Conservation (phyloP, 2,113 vertebrate genomes). For the Alethe castanea region DNA sequence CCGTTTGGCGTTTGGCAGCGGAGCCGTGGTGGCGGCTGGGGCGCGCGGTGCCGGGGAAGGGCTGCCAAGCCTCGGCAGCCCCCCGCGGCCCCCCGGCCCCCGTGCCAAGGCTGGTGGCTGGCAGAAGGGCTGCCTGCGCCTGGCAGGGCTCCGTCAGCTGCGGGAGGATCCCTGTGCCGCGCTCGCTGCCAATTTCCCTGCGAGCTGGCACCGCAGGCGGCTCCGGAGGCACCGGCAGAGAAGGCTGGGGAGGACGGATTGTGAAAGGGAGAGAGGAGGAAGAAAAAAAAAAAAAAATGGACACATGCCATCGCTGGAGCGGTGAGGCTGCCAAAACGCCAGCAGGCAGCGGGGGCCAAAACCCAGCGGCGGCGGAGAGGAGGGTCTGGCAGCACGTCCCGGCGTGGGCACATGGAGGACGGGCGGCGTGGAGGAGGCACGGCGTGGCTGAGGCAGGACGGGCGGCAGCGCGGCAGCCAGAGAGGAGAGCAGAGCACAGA, state of each 20-base stretch:
- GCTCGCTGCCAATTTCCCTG: slow-evolving; percentile 70
- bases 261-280: neutral
- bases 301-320: slow-evolving; percentile 70
- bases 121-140: slow-evolving; percentile 65
- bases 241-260: slow-evolving; percentile 53
- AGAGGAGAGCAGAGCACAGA: neutral
- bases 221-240: slow-evolving; percentile 52
- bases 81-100: neutral
- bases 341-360: slow-evolving; percentile 68
- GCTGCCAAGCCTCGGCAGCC: slow-evolving; percentile 46
- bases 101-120: slow-evolving; percentile 58
- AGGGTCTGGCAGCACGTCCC: slow-evolving; percentile 33
- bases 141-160: slow-evolving; percentile 66
- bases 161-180: slow-evolving; percentile 54
- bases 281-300: slow-evolving; percentile 53
- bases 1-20: neutral
- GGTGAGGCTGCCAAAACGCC: slow-evolving; percentile 55
- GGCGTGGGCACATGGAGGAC: slow-evolving; percentile 30
- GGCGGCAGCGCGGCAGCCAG: neutral
- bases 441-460: neutral
- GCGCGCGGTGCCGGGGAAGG: neutral
- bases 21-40: neutral
- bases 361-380: neutral
- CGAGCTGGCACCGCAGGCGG: slow-evolving; percentile 65
- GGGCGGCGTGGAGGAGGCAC: slow-evolving; percentile 19